A percentile compares a stretch with the other conserved stretches of the same genome.
Evolutionary conservation across 2,113 vertebrate species (phyloP).

Genomic region (Rhegmatorhina hoffmannsi): DNA sequence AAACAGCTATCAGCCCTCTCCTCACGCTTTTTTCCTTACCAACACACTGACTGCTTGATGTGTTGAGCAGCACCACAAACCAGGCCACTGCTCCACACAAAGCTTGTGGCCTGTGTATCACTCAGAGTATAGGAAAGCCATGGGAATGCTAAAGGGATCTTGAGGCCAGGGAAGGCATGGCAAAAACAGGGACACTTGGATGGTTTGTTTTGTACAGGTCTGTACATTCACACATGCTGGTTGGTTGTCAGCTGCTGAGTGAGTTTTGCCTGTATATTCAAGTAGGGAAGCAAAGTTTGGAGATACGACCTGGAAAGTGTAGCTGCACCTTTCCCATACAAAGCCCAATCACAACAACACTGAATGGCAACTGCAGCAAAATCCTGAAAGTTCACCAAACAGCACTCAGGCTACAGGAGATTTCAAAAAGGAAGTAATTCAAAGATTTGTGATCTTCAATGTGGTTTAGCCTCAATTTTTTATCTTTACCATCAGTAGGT

Average conservation of each 20-base stretch:
- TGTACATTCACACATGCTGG: accelerated
- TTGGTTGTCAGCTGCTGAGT: background rate
- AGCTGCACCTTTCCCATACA: background rate
- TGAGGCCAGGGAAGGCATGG: background rate
- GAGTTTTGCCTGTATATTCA: background rate
- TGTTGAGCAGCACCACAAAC: background rate
- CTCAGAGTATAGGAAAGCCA: background rate
- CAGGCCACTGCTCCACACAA: background rate
- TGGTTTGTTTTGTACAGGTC: background rate
- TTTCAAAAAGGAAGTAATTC: background rate
- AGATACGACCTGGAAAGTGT: background rate
- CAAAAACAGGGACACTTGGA: background rate
- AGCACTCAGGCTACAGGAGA: background rate
- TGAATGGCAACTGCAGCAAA: background rate
- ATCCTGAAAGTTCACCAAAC: background rate
- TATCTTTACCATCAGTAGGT: background rate
- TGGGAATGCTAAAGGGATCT: background rate
- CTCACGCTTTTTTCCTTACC: background rate
- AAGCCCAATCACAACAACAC: background rate
- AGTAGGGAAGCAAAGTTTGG: background rate
- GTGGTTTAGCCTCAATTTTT: background rate
- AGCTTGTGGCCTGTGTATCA: background rate
- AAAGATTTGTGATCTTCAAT: background rate
- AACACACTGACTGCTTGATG: background rate
- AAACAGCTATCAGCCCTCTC: background rate